phyloP scores from a whole-genome alignment of 2,797 vertebrate species.

The Alosa sapidissima region DNA sequence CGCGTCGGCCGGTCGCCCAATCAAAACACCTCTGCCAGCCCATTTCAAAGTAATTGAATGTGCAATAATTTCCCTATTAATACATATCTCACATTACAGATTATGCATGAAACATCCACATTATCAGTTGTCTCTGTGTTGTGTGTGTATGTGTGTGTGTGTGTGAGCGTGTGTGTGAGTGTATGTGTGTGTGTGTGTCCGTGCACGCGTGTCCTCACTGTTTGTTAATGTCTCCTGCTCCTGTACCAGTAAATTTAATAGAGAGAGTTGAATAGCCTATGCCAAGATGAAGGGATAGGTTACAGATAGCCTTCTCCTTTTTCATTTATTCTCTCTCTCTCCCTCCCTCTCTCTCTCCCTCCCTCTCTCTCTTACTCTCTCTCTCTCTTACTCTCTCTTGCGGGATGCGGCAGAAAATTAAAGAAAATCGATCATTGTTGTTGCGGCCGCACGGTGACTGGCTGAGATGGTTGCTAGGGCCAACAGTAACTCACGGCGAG shows the following conservation, averaged over 20 bases:
- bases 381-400: conserved; percentile 50
- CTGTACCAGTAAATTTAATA: conserved; percentile 85
- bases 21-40: conserved; percentile 96
- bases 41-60: conserved; percentile 96
- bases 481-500: conserved; percentile 86
- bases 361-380: conserved; percentile 51
- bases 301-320: conserved; percentile 78
- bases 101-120: conserved; percentile 89
- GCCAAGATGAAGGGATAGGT: conserved; percentile 80
- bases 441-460: conserved; percentile 77
- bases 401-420: conserved; percentile 85
- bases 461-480: conserved; percentile 84
- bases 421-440: conserved; percentile 89
- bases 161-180: conserved; percentile 41
- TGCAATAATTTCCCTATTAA: conserved; percentile 97
- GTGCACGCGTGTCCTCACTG: conserved; percentile 25
- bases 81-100: conserved; percentile 94
- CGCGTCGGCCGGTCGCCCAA: conserved; percentile 72
- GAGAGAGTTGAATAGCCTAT: conserved; percentile 79
- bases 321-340: conserved; percentile 56
- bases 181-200: conserved; percentile 46
- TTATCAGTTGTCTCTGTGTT: conserved; percentile 79
- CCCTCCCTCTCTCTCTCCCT: conserved; percentile 45
- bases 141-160: conserved; percentile 47
- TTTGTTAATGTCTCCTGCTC: conserved; percentile 81